phyloP scores from a whole-genome alignment of 2,888 invertebrate species.

The Dryomyza anilis region DNA sequence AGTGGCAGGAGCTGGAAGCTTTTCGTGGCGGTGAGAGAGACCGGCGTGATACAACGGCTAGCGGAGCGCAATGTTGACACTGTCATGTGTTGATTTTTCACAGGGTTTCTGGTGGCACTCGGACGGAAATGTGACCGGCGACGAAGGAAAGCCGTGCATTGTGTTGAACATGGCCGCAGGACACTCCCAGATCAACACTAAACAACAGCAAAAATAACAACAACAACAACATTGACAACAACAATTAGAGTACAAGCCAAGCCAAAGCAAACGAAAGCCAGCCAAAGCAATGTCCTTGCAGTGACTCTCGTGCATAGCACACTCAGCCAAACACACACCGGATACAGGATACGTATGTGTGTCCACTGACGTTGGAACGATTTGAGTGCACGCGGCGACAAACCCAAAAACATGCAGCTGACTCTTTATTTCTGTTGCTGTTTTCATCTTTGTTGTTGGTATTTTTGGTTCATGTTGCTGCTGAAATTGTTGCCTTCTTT shows the following conservation, averaged over 20 bases:
- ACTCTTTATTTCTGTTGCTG: not conserved
- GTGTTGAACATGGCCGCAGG: slow-evolving; percentile 39
- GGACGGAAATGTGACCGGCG: too few species aligned
- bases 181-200: slow-evolving; percentile 36
- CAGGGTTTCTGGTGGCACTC: too few species aligned
- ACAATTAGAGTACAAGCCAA: not conserved
- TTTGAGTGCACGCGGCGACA: slow-evolving; percentile 1
- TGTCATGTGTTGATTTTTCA: slow-evolving; percentile 7
- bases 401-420: slow-evolving; percentile 2
- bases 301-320: not conserved
- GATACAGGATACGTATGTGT: not conserved
- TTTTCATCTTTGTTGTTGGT: too few species aligned
- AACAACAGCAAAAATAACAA: not conserved
- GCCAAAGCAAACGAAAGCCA: not conserved
- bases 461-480: too few species aligned
- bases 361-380: not conserved
- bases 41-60: too few species aligned
- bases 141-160: slow-evolving; percentile 25
- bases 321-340: too few species aligned
- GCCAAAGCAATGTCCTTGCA: not conserved
- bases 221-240: not conserved
- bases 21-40: too few species aligned
- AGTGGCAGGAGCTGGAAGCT: too few species aligned
- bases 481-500: too few species aligned
- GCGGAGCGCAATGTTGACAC: too few species aligned